phyloP scores from a whole-genome alignment of 2,113 vertebrate species.

The Sebastes fasciatus region DNA sequence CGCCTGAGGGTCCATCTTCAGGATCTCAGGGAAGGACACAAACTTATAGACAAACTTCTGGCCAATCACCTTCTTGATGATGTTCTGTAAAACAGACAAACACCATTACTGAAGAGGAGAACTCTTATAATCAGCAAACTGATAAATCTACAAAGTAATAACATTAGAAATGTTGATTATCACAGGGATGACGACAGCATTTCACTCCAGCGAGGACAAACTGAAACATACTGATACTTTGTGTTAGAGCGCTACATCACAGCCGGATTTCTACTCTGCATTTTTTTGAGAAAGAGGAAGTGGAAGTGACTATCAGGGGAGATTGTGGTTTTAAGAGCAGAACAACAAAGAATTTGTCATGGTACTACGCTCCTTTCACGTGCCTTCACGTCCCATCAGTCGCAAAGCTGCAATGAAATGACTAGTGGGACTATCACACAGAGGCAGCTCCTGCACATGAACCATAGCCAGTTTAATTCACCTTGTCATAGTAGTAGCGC shows the following conservation, averaged over 20 bases:
- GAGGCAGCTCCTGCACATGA: background rate
- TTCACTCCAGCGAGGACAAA: background rate
- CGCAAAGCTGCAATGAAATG: background rate
- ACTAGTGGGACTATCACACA: background rate
- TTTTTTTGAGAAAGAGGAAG: conserved; percentile 64
- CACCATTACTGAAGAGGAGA: background rate
- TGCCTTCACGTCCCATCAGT: background rate
- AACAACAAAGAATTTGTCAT: background rate
- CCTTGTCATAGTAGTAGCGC: conserved; percentile 98
- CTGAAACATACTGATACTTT: conserved; percentile 1
- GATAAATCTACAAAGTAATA: background rate
- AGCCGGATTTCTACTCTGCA: background rate
- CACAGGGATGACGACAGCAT: background rate
- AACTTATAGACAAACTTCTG: conserved; percentile 99
- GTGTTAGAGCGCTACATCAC: background rate
- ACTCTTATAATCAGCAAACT: background rate
- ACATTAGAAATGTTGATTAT: background rate
- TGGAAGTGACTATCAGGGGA: conserved; percentile 53
- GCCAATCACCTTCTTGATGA: conserved; percentile 98
- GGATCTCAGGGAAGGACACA: conserved; percentile 96
- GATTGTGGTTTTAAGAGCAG: conserved; percentile 40
- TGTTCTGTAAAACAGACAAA: conserved; percentile 87
- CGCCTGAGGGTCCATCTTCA: conserved; percentile 94
- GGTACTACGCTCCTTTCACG: background rate
- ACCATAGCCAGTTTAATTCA: conserved; percentile 58